phyloP scores from a whole-genome alignment of 2,888 invertebrate species.

The Serrognathus titanus region DNA sequence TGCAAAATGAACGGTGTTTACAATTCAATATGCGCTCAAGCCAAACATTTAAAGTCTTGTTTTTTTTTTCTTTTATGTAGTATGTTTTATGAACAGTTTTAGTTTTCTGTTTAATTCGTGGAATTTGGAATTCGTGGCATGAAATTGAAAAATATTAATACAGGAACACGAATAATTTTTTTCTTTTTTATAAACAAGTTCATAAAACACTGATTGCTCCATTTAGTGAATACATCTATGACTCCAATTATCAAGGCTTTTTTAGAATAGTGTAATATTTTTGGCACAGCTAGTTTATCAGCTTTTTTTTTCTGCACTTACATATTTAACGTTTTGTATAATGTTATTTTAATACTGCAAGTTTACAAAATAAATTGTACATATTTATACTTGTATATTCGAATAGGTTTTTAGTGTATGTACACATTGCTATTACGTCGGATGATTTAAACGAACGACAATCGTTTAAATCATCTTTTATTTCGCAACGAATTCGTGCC shows the following conservation, averaged over 20 bases:
- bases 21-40: conserved; percentile 42
- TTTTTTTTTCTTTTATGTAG: conserved; percentile 10
- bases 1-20: conserved; percentile 40
- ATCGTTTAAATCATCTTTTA: background rate
- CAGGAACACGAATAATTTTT: too few species aligned
- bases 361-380: conserved; percentile 40
- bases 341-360: conserved; percentile 34
- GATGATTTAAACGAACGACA: background rate
- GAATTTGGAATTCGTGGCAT: too few species aligned
- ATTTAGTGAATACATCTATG: background rate
- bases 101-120: background rate
- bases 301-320: background rate
- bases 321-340: background rate
- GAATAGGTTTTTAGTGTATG: conserved; percentile 17
- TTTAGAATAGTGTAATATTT: conserved; percentile 7
- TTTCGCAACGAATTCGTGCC: conserved; percentile 32
- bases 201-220: conserved; percentile 8
- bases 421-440: conserved; percentile 22
- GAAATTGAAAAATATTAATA: too few species aligned
- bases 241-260: conserved; percentile 10
- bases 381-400: conserved; percentile 20
- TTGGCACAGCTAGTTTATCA: conserved; percentile 10
- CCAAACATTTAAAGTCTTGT: conserved; percentile 37
- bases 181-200: background rate
- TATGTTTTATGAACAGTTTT: background rate